phyloP scores from a whole-genome alignment of 1,140 invertebrate genomes.

The Onthophagus taurus region DNA sequence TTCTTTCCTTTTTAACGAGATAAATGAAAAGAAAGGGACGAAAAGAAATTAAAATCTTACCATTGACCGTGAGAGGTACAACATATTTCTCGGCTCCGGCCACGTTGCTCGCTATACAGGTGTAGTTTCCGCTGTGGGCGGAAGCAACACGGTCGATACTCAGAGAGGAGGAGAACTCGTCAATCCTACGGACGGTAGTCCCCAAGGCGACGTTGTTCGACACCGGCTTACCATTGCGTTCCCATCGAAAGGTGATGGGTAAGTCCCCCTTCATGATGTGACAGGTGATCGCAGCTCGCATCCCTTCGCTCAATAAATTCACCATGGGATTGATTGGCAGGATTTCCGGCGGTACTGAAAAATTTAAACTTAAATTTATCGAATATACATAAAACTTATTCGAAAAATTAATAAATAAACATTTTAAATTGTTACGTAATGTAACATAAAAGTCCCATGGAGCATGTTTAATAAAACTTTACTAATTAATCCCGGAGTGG shows the following conservation, averaged over 20 bases:
- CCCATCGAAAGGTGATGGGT: constrained; percentile 81
- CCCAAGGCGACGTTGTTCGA: constrained; percentile 42
- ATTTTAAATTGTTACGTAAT: too few species aligned
- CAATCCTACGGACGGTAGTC: constrained; percentile 54
- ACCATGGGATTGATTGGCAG: constrained; percentile 76
- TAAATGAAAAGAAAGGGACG: neutral
- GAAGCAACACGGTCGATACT: constrained; percentile 69
- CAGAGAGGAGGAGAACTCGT: constrained; percentile 81
- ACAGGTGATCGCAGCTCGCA: constrained; percentile 86
- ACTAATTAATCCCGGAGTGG: too few species aligned
- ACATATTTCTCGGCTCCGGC: constrained; percentile 67
- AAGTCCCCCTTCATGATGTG: constrained; percentile 90
- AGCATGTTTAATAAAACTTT: too few species aligned
- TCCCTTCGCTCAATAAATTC: constrained; percentile 75
- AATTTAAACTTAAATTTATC: too few species aligned
- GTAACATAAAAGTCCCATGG: too few species aligned
- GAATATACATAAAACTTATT: too few species aligned
- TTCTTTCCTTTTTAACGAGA: neutral
- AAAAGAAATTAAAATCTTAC: constrained; percentile 50
- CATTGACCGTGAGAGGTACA: constrained; percentile 71
- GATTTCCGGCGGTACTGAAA: constrained; percentile 78
- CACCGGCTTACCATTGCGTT: constrained; percentile 65
- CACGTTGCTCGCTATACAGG: constrained; percentile 78
- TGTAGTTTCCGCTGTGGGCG: constrained; percentile 75
- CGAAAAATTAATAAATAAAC: too few species aligned